phyloP scores from a whole-genome alignment of 1,140 invertebrate species.

The Nephila pilipes region DNA sequence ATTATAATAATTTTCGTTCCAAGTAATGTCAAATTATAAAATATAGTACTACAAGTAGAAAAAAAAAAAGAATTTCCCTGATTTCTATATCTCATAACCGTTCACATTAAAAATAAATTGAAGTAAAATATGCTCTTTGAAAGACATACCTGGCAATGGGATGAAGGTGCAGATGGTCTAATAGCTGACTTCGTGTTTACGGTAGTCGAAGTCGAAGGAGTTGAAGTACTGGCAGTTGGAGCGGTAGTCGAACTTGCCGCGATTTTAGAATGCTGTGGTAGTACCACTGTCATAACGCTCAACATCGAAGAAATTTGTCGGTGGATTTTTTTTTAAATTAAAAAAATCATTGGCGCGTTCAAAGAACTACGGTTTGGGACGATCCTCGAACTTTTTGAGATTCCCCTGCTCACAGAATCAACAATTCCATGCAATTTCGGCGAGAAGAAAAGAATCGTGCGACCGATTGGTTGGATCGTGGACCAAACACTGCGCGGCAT shows the following conservation, averaged over 20 bases:
- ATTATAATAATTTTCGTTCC: too few relatives aligned
- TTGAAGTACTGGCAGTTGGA: conserved; percentile 7
- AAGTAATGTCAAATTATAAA: too few relatives aligned
- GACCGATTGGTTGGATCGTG: not conserved
- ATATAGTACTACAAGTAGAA: too few relatives aligned
- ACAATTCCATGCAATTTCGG: not conserved
- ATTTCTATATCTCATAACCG: too few relatives aligned
- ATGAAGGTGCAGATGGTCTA: not conserved
- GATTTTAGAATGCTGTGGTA: conserved; percentile 65
- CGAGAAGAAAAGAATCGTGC: not conserved
- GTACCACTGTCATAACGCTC: conserved; percentile 71
- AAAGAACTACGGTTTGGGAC: too few relatives aligned
- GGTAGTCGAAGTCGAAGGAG: conserved; percentile 18
- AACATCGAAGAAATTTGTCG: conserved; percentile 47
- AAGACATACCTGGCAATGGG: conserved; percentile 61
- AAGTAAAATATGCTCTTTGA: not conserved
- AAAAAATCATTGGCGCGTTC: not conserved
- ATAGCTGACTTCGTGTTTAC: conserved; percentile 55
- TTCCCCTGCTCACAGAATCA: not conserved
- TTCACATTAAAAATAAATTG: not conserved
- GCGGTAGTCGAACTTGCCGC: conserved; percentile 55
- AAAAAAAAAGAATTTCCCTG: too few relatives aligned
- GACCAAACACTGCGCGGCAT: not conserved
- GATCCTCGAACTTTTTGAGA: not conserved
- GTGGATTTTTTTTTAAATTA: not conserved